Base-by-base conservation (phyloP, 2,888 invertebrate species). In the Cylloceria caligata region DNA sequence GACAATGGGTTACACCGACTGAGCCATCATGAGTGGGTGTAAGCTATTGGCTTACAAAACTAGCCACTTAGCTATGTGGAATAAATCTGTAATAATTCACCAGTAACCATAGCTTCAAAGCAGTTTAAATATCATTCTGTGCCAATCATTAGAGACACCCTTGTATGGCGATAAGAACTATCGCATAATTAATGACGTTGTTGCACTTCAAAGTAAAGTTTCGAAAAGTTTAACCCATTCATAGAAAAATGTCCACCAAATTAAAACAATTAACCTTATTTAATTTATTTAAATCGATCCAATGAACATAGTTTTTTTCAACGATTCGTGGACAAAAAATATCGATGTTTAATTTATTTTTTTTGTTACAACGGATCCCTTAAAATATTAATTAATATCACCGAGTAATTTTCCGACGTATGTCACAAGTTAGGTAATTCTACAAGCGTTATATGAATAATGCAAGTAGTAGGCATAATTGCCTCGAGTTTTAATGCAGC, bases 401-500 rank as follows among this genome's bases (percentile, higher is more conserved):
- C 7, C 27, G 60, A 57, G 36, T 21, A 75, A 80, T 72, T 68
- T 68, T 21, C 2, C 30, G 60, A 42, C 60, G 57, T 52, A 71
- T 76, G 68, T 52, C 16, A n/a, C 77, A 55, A 69, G 64, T 76
- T 77, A 42, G 68, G 34, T 21, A 77, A 77, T 73, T 30, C 39
- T 42, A 47, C 55, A 34, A 7, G 9, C 30, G 36, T 52, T 60
- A 21, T 42, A 34, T 65, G 47, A 80, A 76, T 76, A 72, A 72
- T 76, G 39, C 57, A 76, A 42, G 27, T 27, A 16, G 34, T n/a
- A n/a, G 62, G 45, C 77, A 47, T 81, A 72, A 81, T 81, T 77
- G 45, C 67, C 13, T 21, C 52, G 67, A n/a, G 45, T 64, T 80
- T 81, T 83, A 83, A 83, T 75, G 83, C 80, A 80, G 62, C 30